phyloP scores from a whole-genome alignment of 2,113 vertebrate species.

The Pandion haliaetus region DNA sequence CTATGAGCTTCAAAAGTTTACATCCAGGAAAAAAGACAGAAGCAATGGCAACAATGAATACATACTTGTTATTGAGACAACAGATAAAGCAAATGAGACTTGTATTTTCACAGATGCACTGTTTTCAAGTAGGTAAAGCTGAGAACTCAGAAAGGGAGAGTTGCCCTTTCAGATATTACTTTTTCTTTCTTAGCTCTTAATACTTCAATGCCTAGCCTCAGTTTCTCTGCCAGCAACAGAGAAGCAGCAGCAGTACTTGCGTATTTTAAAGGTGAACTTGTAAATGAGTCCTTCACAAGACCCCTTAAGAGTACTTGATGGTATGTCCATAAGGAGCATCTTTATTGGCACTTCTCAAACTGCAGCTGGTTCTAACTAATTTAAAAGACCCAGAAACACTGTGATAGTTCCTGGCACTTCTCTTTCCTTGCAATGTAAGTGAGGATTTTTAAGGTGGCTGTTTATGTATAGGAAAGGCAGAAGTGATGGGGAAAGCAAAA shows the following conservation, averaged over 20 bases:
- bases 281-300: background rate
- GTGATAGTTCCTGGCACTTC: background rate
- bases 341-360: background rate
- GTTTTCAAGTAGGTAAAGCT: background rate
- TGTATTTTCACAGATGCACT: background rate
- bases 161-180: background rate
- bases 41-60: background rate
- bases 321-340: background rate
- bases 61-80: background rate
- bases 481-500: background rate
- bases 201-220: background rate
- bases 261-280: background rate
- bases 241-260: background rate
- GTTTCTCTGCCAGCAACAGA: background rate
- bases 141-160: background rate
- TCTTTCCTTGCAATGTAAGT: background rate
- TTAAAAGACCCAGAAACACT: background rate
- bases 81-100: background rate
- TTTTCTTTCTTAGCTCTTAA: background rate
- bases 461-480: background rate
- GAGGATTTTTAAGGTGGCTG: background rate
- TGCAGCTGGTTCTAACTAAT: background rate
- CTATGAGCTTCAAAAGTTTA: background rate
- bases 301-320: background rate
- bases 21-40: background rate